phyloP scores from a whole-genome alignment of 2,888 invertebrate genomes.

The Alloscopus bannaensis region DNA sequence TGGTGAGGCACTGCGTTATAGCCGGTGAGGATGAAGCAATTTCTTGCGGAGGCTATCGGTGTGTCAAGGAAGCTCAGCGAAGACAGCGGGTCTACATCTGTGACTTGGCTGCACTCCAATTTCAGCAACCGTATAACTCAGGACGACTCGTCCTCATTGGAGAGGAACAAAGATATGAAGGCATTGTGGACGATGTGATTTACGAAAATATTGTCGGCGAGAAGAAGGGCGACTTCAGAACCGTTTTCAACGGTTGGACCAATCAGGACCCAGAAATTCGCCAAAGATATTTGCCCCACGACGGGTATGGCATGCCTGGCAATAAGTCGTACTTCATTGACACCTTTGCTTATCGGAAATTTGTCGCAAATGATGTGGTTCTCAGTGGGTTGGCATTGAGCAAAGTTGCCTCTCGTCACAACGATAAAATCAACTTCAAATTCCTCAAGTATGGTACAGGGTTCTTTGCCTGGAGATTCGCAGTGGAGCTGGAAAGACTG shows the following conservation, averaged over 20 bases:
- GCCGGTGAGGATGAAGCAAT: slow-evolving; percentile 51
- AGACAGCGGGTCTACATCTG: slow-evolving; percentile 50
- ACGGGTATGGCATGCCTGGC: slow-evolving; percentile 46
- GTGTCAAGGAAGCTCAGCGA: background rate
- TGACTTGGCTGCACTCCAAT: slow-evolving; percentile 66
- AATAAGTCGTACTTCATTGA: slow-evolving; percentile 52
- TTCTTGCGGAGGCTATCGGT: slow-evolving; percentile 58
- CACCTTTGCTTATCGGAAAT: slow-evolving; percentile 55
- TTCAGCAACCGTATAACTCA: slow-evolving; percentile 65
- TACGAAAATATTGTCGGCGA: slow-evolving; percentile 66
- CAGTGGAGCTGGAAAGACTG: slow-evolving; percentile 16
- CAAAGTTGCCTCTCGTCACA: slow-evolving; percentile 27
- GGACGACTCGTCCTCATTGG: slow-evolving; percentile 57
- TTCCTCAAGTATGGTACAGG: slow-evolving; percentile 68
- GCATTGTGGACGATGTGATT: slow-evolving; percentile 64
- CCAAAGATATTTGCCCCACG: slow-evolving; percentile 35
- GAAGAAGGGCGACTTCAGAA: slow-evolving; percentile 32
- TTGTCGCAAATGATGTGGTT: slow-evolving; percentile 60
- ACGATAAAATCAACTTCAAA: slow-evolving; percentile 60
- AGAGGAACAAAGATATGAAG: slow-evolving; percentile 26
- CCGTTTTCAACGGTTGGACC: slow-evolving; percentile 3
- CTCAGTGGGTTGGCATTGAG: slow-evolving; percentile 41
- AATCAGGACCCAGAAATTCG: background rate
- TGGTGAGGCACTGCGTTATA: slow-evolving; percentile 62
- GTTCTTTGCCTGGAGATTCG: slow-evolving; percentile 63